phyloP scores from a whole-genome alignment of 2,113 vertebrate genomes.

The Neolamprologus devosi region DNA sequence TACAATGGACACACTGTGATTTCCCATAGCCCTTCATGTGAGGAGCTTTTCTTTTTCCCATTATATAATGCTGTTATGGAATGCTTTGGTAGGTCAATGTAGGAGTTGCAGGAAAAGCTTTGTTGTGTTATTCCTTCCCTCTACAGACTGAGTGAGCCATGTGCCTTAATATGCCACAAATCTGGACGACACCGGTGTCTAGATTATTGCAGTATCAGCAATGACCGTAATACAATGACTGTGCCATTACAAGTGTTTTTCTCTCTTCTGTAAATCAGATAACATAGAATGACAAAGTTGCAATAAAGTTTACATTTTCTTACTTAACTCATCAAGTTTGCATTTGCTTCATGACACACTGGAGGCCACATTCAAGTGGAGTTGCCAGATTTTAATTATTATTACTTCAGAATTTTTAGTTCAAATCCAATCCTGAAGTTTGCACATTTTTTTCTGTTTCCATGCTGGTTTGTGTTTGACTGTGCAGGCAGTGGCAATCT shows the following conservation, averaged over 20 bases:
- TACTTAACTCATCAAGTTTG: slow-evolving; percentile 13
- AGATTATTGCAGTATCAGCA: slow-evolving; percentile 58
- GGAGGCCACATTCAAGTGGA: neutral
- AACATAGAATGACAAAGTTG: slow-evolving; percentile 62
- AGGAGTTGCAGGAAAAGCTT: slow-evolving; percentile 32
- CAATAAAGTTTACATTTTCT: slow-evolving; percentile 81
- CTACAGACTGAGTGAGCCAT: slow-evolving; percentile 8
- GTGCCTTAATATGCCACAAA: slow-evolving; percentile 43
- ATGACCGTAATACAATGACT: slow-evolving; percentile 65
- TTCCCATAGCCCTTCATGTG: slow-evolving; percentile 27
- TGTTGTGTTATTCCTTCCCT: slow-evolving; percentile 46
- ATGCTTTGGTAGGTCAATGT: slow-evolving; percentile 33
- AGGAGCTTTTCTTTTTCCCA: slow-evolving; percentile 7
- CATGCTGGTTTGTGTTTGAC: neutral
- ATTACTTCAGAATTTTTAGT: neutral
- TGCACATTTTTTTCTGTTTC: neutral
- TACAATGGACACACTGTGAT: slow-evolving; percentile 65
- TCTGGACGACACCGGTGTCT: slow-evolving; percentile 22
- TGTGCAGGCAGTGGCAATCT: neutral
- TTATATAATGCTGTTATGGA: slow-evolving; percentile 31
- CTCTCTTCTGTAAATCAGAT: slow-evolving; percentile 66
- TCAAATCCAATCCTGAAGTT: neutral
- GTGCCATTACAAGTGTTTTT: slow-evolving; percentile 62
- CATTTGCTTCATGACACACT: neutral
- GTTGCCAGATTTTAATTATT: accelerated